Percentiles rank a stretch among this genome's conserved stretches.
Evolutionary conservation across 2,113 vertebrate genomes (phyloP).

Genomic region (Arizona elegans): DNA sequence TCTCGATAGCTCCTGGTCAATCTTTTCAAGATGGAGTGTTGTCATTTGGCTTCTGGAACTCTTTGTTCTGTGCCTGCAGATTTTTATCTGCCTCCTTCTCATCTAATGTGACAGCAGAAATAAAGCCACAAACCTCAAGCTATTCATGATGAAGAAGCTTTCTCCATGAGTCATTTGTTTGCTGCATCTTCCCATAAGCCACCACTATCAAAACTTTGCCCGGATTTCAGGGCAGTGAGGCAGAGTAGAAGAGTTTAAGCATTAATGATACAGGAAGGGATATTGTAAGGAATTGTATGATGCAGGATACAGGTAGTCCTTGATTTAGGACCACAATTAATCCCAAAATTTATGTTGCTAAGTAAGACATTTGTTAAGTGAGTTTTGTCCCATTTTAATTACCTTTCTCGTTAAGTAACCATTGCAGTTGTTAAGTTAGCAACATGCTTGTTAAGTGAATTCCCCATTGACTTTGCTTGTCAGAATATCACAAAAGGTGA

Average conservation of each 20-base stretch:
- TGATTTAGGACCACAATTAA: not conserved
- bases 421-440: too few species aligned
- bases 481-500: not conserved
- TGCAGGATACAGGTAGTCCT: not conserved
- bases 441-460: not conserved
- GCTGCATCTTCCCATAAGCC: not conserved
- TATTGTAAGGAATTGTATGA: not conserved
- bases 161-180: not conserved
- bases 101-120: not conserved
- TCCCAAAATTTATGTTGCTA: not conserved
- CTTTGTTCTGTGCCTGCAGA: not conserved
- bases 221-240: too few species aligned
- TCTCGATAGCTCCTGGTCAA: not conserved
- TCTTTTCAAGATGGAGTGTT: not conserved
- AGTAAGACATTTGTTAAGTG: not conserved
- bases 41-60: not conserved
- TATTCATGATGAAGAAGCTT: not conserved
- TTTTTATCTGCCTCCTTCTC: not conserved
- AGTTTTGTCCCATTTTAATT: not conserved
- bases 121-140: too few species aligned
- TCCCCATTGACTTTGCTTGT: not conserved
- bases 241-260: not conserved
- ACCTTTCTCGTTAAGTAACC: not conserved
- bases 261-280: not conserved
- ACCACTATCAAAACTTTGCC: not conserved